A percentile compares a stretch with the other conserved stretches of the same genome.
These are phyloP conservation scores for Eupithecia subumbrata DNA, from an alignment of 2,888 invertebrate genomes.

Conservation along the genomic window DNA sequence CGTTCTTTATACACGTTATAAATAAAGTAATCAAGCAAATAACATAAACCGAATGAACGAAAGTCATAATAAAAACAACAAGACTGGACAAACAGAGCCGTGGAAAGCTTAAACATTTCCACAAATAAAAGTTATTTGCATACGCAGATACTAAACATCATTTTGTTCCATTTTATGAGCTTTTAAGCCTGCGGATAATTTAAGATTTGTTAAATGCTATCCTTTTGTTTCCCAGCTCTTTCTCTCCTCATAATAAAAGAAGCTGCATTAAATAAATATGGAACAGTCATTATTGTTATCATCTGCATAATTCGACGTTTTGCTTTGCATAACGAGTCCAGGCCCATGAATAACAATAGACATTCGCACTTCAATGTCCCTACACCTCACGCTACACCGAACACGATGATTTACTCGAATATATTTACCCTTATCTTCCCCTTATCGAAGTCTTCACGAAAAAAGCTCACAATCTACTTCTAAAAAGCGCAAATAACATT, in stretches of 20 bases:
- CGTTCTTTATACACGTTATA: conserved; percentile 16
- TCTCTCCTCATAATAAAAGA: conserved; percentile 46
- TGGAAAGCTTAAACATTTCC: conserved; percentile 36
- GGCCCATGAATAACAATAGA: conserved; percentile 64
- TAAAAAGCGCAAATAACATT: conserved; percentile 40
- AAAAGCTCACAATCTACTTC: conserved; percentile 35
- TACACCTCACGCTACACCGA: conserved; percentile 45
- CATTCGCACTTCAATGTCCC: conserved; percentile 57
- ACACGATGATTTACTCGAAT: conserved; percentile 38
- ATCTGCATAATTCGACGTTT: conserved; percentile 72
- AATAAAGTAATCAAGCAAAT: conserved; percentile 26
- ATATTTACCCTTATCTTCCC: conserved; percentile 25
- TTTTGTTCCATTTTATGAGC: conserved; percentile 39
- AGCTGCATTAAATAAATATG: conserved; percentile 59
- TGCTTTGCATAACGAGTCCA: conserved; percentile 68
- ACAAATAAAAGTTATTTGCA: conserved; percentile 40
- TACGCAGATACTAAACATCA: conserved; percentile 38
- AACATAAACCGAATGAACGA: conserved; percentile 23
- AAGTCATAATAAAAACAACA: conserved; percentile 23
- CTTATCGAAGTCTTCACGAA: conserved; percentile 19
- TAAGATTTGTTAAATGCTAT: conserved; percentile 39
- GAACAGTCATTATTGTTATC: conserved; percentile 65
- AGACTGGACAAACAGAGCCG: conserved; percentile 30
- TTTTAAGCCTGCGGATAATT: conserved; percentile 35
- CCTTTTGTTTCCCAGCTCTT: conserved; percentile 22